Conservation (phyloP, 2,888 invertebrate genomes). For the Himalopsyche japonica region DNA sequence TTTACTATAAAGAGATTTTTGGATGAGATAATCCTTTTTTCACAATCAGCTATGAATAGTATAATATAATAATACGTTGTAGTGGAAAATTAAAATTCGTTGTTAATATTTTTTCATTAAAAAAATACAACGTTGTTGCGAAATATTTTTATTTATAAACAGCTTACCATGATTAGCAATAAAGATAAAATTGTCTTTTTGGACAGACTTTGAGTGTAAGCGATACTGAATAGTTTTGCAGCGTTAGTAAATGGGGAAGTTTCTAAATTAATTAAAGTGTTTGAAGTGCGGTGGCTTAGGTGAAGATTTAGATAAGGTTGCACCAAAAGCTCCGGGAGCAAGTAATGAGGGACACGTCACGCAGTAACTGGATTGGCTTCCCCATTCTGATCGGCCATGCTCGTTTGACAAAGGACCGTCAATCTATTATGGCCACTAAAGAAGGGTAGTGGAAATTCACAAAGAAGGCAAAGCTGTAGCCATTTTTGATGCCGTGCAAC, state of each 20-base stretch:
- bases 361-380: conserved; percentile 26
- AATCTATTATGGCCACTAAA: conserved; percentile 26
- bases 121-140: no score
- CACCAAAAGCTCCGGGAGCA: conserved; percentile 1
- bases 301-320: background rate
- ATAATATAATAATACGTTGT: no score
- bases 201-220: background rate
- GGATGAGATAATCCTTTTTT: no score
- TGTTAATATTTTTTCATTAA: no score
- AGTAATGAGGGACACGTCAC: conserved; percentile 35
- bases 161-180: background rate
- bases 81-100: no score
- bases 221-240: background rate
- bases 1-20: no score
- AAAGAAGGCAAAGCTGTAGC: conserved; percentile 17
- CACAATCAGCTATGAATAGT: no score
- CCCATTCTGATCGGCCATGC: conserved; percentile 33
- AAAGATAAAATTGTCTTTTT: background rate
- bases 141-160: background rate
- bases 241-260: background rate
- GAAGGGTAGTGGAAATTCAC: conserved; percentile 8
- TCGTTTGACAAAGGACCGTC: conserved; percentile 34
- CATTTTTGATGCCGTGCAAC: conserved; percentile 12
- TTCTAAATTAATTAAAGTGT: conserved; percentile 1
- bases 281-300: background rate